A percentile compares a stretch with the other conserved stretches of the same genome.
Evolutionary conservation across 2,113 vertebrate species (phyloP).

Genomic region (Coryphaenoides rupestris): DNA sequence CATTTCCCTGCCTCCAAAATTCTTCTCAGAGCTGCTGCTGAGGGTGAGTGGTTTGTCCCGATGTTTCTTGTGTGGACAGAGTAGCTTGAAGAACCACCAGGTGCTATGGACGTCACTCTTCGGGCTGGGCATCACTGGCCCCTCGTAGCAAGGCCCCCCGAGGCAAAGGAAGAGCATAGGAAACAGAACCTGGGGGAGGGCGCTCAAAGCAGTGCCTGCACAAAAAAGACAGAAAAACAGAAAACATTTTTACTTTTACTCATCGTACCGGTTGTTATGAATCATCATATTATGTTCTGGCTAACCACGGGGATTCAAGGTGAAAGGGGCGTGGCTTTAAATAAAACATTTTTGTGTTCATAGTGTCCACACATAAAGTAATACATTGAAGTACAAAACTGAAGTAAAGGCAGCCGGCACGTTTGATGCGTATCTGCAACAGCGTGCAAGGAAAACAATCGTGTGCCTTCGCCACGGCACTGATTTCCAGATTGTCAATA

Average conservation of each 20-base stretch:
- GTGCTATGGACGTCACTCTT: conserved; percentile 81
- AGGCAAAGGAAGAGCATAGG: conserved; percentile 81
- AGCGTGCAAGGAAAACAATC: conserved; percentile 46
- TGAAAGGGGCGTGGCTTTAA: too few species aligned
- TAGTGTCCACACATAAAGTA: too few species aligned
- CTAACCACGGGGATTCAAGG: too few species aligned
- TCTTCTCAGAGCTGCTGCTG: conserved; percentile 74
- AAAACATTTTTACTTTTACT: conserved; percentile 6
- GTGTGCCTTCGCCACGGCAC: conserved; percentile 17
- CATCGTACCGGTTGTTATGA: too few species aligned
- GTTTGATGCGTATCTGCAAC: conserved; percentile 26
- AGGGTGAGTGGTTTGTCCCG: conserved; percentile 77
- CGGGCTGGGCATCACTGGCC: conserved; percentile 74
- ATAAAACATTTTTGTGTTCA: too few species aligned
- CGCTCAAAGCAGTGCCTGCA: conserved; percentile 73
- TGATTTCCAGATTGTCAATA: conserved; percentile 34
- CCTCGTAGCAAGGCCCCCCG: conserved; percentile 75
- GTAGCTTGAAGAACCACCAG: conserved; percentile 82
- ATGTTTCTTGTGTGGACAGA: conserved; percentile 73
- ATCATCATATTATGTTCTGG: too few species aligned
- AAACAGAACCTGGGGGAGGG: conserved; percentile 79
- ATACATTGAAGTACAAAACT: too few species aligned
- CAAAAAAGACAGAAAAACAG: conserved; percentile 37
- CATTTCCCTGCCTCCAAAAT: conserved; percentile 62
- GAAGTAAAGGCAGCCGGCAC: conserved; percentile 18